Evolutionary conservation across 2,797 vertebrate species (phyloP), one percentile per base, ranked within the genome.

Genomic region (Podarcis lilfordi): DNA sequence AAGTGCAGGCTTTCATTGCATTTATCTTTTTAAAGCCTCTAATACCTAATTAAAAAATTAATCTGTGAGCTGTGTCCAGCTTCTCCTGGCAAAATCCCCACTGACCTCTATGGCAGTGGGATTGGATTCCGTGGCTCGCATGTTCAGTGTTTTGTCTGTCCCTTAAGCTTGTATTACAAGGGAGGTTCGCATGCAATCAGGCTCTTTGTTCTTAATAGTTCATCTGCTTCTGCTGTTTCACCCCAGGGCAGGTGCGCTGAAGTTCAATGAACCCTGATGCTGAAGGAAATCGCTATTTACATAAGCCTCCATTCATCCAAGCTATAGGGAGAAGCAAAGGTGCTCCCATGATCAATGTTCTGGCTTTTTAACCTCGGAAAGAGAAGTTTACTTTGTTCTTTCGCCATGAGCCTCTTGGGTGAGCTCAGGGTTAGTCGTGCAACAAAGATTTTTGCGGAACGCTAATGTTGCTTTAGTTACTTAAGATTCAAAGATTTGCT

Each of bases 201-300:
- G 17, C 6, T 88, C 13, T 89, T 86, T 86, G 35, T 35, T 35
- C 55, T 71, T 17, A 86, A 71, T 29, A 50, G 59, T 1, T 86
- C 8, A 37, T 83, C 71, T 32, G 29, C 32, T 66, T 80, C 69
- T 86, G 23, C 71, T 89, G 79, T 82, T 82, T 85, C 88, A 89
- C 88, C 83, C 72, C 59, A 82, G 83, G 88, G 71, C 83, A 89
- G 84, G 88, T 81, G 84, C 37, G 59, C 83, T 29, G 61, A 86
- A 85, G 88, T 75, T 89, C 83, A 85, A 59, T 76, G 69, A 89
- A 50, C 84, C 84, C 79, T 75, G 72, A 59, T 75, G 43, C 43
- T 86, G 32, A 86, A 86, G 71, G 64, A 55, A 82, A 86, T 40
- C n/a, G 78, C 71, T 89, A n/a, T 82, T 86, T 86, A 81, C 71